These are phyloP conservation scores for Apostichopus japonicus DNA, from an alignment of 35 echinoderm and acorn worm genomes.

Conservation along the genomic window DNA sequence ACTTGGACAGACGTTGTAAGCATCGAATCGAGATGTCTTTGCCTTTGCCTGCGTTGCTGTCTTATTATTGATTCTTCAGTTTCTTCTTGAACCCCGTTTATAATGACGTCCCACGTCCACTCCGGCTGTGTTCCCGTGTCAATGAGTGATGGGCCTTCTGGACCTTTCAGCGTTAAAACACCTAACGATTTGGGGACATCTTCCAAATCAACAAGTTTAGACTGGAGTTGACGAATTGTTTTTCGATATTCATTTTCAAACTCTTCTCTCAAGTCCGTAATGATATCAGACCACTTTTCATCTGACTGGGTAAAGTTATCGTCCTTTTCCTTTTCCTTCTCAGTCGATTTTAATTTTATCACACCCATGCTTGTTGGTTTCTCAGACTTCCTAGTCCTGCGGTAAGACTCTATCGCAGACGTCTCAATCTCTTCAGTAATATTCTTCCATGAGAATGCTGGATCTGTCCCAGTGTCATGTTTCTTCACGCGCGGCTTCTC, in stretches of 20 bases:
- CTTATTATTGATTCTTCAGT: constrained; percentile 39
- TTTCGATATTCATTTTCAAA: constrained; percentile 56
- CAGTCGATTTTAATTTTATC: background rate
- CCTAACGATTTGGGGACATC: constrained; percentile 7
- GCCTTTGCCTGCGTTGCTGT: constrained; percentile 8
- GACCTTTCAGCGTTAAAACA: constrained; percentile 27
- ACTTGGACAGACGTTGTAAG: constrained; percentile 25
- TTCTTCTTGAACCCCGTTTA: constrained; percentile 56
- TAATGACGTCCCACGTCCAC: constrained; percentile 12
- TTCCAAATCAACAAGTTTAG: constrained; percentile 8
- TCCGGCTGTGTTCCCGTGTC: constrained; percentile 38
- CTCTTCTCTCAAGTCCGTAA: constrained; percentile 44
- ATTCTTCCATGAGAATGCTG: constrained; percentile 15
- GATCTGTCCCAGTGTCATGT: constrained; percentile 38
- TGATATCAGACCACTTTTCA: constrained; percentile 23
- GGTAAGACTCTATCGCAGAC: constrained; percentile 37
- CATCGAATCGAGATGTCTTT: constrained; percentile 44
- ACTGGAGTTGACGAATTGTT: constrained; percentile 43
- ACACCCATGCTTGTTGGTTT: constrained; percentile 7
- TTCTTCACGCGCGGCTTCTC: background rate
- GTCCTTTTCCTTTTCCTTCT: background rate
- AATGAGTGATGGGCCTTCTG: background rate
- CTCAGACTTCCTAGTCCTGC: background rate
- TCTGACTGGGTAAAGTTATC: constrained; percentile 31
- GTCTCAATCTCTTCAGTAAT: constrained; percentile 22